Conservation (phyloP, 2,888 invertebrate genomes). For the Nymphalis c-album region DNA sequence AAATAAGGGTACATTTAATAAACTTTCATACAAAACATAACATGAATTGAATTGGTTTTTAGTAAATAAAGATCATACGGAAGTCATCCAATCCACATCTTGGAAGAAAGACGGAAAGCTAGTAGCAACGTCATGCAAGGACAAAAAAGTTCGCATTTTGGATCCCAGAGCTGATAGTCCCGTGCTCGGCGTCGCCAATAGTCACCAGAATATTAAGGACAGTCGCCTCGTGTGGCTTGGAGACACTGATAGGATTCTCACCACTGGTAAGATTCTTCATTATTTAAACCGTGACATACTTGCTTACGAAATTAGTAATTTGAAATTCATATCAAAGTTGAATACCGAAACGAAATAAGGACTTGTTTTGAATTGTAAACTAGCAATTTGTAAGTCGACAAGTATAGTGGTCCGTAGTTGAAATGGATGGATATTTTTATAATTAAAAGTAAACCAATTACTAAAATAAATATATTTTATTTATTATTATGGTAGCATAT, state of each 20-base stretch:
- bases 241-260: constrained; percentile 89
- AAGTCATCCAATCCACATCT: constrained; percentile 93
- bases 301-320: not conserved
- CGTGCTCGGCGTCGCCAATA: constrained; percentile 84
- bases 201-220: constrained; percentile 95
- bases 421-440: too few species aligned
- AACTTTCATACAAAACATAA: too few species aligned
- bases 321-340: constrained; percentile 2
- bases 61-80: constrained; percentile 87
- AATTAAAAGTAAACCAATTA: too few species aligned
- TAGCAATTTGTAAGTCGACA: not conserved
- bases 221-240: constrained; percentile 96
- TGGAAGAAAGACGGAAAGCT: constrained; percentile 93
- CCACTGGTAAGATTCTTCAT: constrained; percentile 83
- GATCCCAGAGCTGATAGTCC: constrained; percentile 87
- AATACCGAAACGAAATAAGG: not conserved
- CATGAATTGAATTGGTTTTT: constrained; percentile 23
- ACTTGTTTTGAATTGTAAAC: constrained; percentile 7
- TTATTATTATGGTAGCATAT: too few species aligned
- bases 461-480: too few species aligned
- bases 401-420: not conserved
- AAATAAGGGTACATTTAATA: too few species aligned
- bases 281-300: not conserved
- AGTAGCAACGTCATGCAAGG: constrained; percentile 94
- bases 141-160: constrained; percentile 92